Conservation (phyloP, 2,888 invertebrate species). For the Sminthurinus aureus region DNA sequence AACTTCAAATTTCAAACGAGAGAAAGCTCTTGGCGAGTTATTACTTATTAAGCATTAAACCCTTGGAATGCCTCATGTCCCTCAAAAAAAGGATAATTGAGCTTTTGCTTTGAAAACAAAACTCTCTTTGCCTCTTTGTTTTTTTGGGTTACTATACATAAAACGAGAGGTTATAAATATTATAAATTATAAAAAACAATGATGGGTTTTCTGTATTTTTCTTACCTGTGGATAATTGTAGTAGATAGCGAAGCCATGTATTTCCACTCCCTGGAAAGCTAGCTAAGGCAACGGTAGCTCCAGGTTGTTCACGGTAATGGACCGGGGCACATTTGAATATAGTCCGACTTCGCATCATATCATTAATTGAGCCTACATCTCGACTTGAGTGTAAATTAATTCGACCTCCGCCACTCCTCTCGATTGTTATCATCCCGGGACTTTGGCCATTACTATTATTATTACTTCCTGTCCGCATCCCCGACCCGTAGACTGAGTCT, state of each 20-base stretch:
- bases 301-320: slow-evolving; percentile 62
- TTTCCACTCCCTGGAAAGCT: slow-evolving; percentile 87
- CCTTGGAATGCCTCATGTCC: too few species aligned
- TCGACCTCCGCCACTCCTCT: slow-evolving; percentile 42
- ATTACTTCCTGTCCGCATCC: slow-evolving; percentile 12
- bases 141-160: too few species aligned
- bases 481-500: slow-evolving; percentile 3
- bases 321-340: slow-evolving; percentile 58
- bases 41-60: too few species aligned
- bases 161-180: too few species aligned
- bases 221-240: slow-evolving; percentile 79
- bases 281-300: slow-evolving; percentile 72
- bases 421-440: slow-evolving; percentile 43
- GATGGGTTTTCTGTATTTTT: not conserved
- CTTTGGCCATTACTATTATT: slow-evolving; percentile 27
- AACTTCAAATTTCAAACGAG: too few species aligned
- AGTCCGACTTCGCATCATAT: slow-evolving; percentile 54
- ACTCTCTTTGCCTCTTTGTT: too few species aligned
- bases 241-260: slow-evolving; percentile 80
- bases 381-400: slow-evolving; percentile 47
- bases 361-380: slow-evolving; percentile 50
- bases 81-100: too few species aligned
- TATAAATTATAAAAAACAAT: too few species aligned
- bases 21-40: too few species aligned
- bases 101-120: too few species aligned